Evolutionary conservation across 2,797 vertebrate species (phyloP), one percentile per base, ranked within the genome.

Genomic region (Pangasius macronema): DNA sequence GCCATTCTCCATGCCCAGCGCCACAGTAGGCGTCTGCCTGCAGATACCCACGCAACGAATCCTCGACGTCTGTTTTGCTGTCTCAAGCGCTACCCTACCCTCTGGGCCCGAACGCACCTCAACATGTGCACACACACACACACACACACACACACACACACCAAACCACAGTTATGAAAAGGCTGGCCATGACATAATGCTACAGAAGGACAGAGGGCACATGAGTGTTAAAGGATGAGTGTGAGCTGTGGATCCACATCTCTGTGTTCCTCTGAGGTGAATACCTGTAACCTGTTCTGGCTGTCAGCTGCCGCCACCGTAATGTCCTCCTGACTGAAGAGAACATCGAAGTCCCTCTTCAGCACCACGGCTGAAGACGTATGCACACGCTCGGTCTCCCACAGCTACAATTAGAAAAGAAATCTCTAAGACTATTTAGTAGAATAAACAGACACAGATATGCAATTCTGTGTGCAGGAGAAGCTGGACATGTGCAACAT

Each of bases 381-480:
- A 95, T 97, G 97, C n/a, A 99, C 96, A 87, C 96, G 97, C 67
- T 95, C 95, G 0, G 97, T 98, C 93, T 99, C 97, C 98, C 98
- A 99, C 59, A 99, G 92, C 98, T 42, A 42, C 42, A 42, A 42
- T 42, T 42, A 42, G 42, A 42, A 42, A 42, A 42, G 42, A 42
- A 42, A 42, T 7, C 42, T 42, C 42, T 42, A 42, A 42, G 39
- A 42, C 39, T 42, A 42, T 6, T 42, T 42, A 42, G 39, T 42
- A 42, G 39, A 42, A 42, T 42, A 6, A 42, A 42, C 0, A 42
- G 39, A 42, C 39, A 42, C 39, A 0, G 39, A 6, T 42, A 42
- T 5, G 39, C 39, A 42, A 42, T 42, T 42, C 5, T 6, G 39
- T 42, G 39, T 42, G 39, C 39, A 42, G 39, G 39, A 42, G 39